Percentiles rank a stretch among this genome's conserved stretches.
Evolutionary conservation across 23 tunicate genomes (phyloP).

Genomic region (Diplosoma virens): DNA sequence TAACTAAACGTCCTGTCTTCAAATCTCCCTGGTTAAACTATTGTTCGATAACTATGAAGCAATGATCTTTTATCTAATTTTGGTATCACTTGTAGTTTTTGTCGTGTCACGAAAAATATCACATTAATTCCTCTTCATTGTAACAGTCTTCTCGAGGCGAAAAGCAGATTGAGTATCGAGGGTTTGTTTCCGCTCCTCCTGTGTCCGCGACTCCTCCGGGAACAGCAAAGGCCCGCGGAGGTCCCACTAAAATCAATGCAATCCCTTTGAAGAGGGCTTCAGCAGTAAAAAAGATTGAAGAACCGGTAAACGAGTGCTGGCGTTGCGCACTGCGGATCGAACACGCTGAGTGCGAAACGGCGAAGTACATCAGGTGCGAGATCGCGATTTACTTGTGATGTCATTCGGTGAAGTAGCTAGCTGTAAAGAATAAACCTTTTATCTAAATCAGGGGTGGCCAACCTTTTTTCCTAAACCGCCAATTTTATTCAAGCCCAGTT

Average conservation of each 20-base stretch:
- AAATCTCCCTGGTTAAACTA: too few species aligned
- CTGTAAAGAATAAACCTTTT: too few species aligned
- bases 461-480: too few species aligned
- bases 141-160: slow-evolving; percentile 71
- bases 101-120: too few species aligned
- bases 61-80: neutral
- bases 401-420: too few species aligned
- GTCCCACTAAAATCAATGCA: slow-evolving; percentile 43
- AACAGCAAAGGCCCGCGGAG: slow-evolving; percentile 46
- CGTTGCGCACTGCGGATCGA: slow-evolving; percentile 77
- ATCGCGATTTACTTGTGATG: too few species aligned
- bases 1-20: too few species aligned
- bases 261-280: slow-evolving; percentile 60
- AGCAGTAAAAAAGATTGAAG: slow-evolving; percentile 49
- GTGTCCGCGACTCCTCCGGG: slow-evolving; percentile 71
- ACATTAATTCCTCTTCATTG: neutral
- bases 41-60: too few species aligned
- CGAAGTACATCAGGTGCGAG: slow-evolving; percentile 85
- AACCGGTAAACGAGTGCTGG: slow-evolving; percentile 73
- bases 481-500: too few species aligned
- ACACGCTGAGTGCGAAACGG: slow-evolving; percentile 84
- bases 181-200: slow-evolving; percentile 87
- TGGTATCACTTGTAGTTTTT: neutral
- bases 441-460: too few species aligned
- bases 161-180: slow-evolving; percentile 76